Base-by-base conservation (phyloP, 2,797 vertebrate genomes). In the Brachyrhaphis roseni region DNA sequence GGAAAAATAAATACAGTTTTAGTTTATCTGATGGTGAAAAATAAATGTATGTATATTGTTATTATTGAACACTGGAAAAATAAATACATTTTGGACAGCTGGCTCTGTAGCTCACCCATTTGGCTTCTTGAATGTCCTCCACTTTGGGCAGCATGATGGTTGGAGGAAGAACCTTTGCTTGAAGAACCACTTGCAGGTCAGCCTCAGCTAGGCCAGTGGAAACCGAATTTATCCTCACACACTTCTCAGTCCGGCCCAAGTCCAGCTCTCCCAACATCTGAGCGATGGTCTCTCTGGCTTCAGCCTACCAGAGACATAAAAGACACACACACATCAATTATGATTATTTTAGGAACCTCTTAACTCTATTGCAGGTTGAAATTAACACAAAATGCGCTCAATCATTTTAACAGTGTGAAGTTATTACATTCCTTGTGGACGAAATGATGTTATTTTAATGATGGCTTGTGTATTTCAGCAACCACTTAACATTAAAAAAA, bases 61-160 rank as follows among this genome's bases (percentile, higher is more conserved):
- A 45, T 45, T 49, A 7, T 49, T 23, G 18, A 66, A 68, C 8
- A 2, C 64, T 23, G 4, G 34, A 62, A 68, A 68, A 41, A 39
- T 26, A 23, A 39, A 68, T 68, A 23, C 0, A 51, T 53, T 51
- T 23, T 31, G 10, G 12, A 34, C 16, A 64, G 28, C 5, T 43
- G 41, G 66, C 64, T 64, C 74, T 57, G 26, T 10, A 18, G 64
- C 90, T 97, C 87, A 99, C 98, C 98, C 98, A 99, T 77, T 92
- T 96, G 81, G 98, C 96, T 83, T 99, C 98, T 76, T 96, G 95
- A 0, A 89, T 91, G 78, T 95, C 94, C 92, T 99, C 98, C 88
- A 99, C 97, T 90, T 99, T 99, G n/a, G 98, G 98, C 82, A 99
- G 89, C 98, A 99, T 98, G 82, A 99, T 91, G 86, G 98, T 97